A percentile compares a stretch with the other conserved stretches of the same genome.
Conservation (phyloP, 2,888 invertebrate genomes). For the Drosophila testacea region DNA sequence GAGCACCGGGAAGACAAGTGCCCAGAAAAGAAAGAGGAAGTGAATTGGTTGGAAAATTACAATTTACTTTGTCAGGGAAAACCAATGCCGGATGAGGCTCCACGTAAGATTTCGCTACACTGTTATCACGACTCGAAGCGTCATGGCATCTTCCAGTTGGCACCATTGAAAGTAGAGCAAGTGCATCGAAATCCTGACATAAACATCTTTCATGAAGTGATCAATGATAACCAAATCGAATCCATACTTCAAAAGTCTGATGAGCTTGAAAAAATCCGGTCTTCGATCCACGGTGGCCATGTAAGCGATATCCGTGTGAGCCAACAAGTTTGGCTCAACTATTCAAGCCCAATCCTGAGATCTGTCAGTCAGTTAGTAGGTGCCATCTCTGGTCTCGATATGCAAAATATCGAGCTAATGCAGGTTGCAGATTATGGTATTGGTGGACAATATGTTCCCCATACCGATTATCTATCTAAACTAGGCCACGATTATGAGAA, state of each 20-base stretch:
- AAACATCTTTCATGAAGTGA: conserved; percentile 93
- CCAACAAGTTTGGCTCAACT: conserved; percentile 70
- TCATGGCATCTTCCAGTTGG: conserved; percentile 90
- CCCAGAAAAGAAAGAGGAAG: fast-evolving
- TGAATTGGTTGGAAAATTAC: conserved; percentile 37
- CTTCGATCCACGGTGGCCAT: conserved; percentile 26
- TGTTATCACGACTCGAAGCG: conserved; percentile 58
- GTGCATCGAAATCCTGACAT: conserved; percentile 91
- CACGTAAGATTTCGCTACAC: neutral
- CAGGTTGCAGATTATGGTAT: conserved; percentile 99
- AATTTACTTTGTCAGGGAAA: conserved; percentile 66
- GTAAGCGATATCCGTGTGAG: conserved; percentile 62
- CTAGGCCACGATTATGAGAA: fast-evolving
- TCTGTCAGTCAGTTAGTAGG: conserved; percentile 77
- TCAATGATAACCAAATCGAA: conserved; percentile 93
- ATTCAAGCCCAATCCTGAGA: conserved; percentile 39
- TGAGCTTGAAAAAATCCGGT: conserved; percentile 46
- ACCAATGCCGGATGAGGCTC: conserved; percentile 18
- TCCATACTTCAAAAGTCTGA: conserved; percentile 72
- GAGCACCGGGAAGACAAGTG: conserved; percentile 17
- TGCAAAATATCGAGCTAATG: conserved; percentile 94
- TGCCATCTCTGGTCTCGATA: conserved; percentile 93
- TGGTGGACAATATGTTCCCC: conserved; percentile 99
- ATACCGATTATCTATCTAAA: conserved; percentile 92
- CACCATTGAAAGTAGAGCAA: conserved; percentile 92